Base-by-base conservation (phyloP, 2,113 vertebrate genomes). In the Coregonus clupeaformis region DNA sequence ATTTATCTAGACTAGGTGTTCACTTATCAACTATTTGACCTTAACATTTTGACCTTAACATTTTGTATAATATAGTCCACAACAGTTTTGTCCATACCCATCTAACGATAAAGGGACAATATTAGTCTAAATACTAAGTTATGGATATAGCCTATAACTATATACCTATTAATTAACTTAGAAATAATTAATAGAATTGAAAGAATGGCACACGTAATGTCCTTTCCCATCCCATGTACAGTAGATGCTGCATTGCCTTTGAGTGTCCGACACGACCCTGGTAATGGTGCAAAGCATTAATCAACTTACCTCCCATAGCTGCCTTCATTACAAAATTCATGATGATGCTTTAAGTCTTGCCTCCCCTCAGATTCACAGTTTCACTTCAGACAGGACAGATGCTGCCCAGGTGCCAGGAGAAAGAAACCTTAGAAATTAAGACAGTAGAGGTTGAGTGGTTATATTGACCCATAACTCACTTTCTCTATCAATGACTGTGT, bases 261-360 rank as follows among this genome's bases (percentile, higher is more conserved):
- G 90, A 90, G 90, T 88, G 88, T 88, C 84, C 77, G 85, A 76
- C 82, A 60, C 20, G 52, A 55, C 52, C 18, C n/a, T 60, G 20
- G 20, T 24, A 22, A 22, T 60, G n/a, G 6, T 60, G 57, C 20
- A 64, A 80, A 68, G 78, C 68, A 24, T 72, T 76, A 67, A 77
- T 81, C 81, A 62, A 92, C 91, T 91, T 80, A 92, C 91, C 91
- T 91, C 91, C 91, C 86, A 92, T 4, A 36, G 91, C 91, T 82
- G 91, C 89, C 88, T 92, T 92, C 91, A 92, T 92, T 88, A 92
- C 85, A 89, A 91, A 92, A 91, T 92, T 92, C 91, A 92, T 92
- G 91, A 89, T 89, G 89, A 88, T 83, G 89, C 88, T 89, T 79
- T 89, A 91, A 25, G 82, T 80, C 81, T 82, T 85, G 78, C 82